These are phyloP conservation scores for Metacarcinus magister DNA, from an alignment of 2,888 invertebrate species.

Conservation along the genomic window DNA sequence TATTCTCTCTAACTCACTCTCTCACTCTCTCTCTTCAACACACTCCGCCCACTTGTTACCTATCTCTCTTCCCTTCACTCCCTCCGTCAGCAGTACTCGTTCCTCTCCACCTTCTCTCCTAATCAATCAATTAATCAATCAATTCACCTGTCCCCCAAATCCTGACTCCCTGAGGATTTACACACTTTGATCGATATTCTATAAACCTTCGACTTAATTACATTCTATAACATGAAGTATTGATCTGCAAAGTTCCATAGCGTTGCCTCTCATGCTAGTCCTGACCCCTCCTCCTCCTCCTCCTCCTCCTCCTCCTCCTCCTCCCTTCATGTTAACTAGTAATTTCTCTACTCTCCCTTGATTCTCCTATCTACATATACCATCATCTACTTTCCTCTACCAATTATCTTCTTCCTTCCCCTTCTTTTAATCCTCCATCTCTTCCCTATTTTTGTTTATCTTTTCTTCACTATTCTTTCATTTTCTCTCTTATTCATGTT, in stretches of 20 bases:
- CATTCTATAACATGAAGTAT: not conserved
- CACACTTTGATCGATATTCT: no score
- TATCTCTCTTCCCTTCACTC: not conserved
- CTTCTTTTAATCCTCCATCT: not conserved
- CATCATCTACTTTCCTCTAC: no score
- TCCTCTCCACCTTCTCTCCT: not conserved
- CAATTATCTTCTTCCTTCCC: not conserved
- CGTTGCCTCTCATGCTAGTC: not conserved
- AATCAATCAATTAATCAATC: no score
- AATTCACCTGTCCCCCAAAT: not conserved
- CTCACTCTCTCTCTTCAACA: no score
- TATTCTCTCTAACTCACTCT: no score
- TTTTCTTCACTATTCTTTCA: not conserved
- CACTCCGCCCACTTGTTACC: no score
- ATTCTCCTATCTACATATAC: no score
- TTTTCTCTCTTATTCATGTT: not conserved
- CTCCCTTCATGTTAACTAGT: not conserved
- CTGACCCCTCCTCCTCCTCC: not conserved
- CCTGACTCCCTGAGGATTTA: not conserved
- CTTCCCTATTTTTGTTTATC: not conserved
- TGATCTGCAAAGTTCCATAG: no score
- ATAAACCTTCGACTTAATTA: no score
- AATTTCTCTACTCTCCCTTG: no score
- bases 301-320: conserved; percentile 5
- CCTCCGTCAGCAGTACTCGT: not conserved